Evolutionary conservation across 2,888 invertebrate species (phyloP), one percentile per base, ranked within the genome.

Genomic region (Eilema caniola): DNA sequence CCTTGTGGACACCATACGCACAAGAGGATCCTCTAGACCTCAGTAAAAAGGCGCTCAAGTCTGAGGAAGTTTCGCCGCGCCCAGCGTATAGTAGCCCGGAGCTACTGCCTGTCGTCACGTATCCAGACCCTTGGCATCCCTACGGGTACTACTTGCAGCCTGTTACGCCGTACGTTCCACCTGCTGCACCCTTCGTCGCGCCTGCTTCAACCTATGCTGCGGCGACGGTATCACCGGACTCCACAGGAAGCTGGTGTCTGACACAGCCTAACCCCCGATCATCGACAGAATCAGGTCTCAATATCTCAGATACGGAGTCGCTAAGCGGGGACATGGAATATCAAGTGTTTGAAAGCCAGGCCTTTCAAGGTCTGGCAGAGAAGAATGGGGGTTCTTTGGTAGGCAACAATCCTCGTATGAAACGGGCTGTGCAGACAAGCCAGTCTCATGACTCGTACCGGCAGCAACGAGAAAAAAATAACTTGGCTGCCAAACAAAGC

Each of bases 401-500:
- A 0, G n/a, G 23, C 3, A 65, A 16, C 0, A 56, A 64, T 20
- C 64, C 64, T 0, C 96, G 97, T 82, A 98, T 97, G 97, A 93
- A 97, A n/a, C 92, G 97, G 72, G 95, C 94, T 0, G 93, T 94
- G 20, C 92, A 92, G 67, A 85, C 88, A 0, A 85, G 78, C 53
- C 84, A 88, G 8, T 23, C 23, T 89, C 91, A 98, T 84, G 98
- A 98, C 88, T 97, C 97, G 0, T 99, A 99, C 87, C 97, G 97
- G 96, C 98, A 98, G 86, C 96, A 98, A 68, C 94, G 99, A 4
- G 96, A 97, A 78, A 98, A 98, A 88, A 99, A 99, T 90, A 99
- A 99, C 89, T 98, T 98, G 77, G 99, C 99, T 0, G 99, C 99
- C 0, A 99, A 99, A 89, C 96, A 98, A 79, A 99, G 99, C 0